phyloP scores from a whole-genome alignment of 2,113 vertebrate species.

The Tichodroma muraria region DNA sequence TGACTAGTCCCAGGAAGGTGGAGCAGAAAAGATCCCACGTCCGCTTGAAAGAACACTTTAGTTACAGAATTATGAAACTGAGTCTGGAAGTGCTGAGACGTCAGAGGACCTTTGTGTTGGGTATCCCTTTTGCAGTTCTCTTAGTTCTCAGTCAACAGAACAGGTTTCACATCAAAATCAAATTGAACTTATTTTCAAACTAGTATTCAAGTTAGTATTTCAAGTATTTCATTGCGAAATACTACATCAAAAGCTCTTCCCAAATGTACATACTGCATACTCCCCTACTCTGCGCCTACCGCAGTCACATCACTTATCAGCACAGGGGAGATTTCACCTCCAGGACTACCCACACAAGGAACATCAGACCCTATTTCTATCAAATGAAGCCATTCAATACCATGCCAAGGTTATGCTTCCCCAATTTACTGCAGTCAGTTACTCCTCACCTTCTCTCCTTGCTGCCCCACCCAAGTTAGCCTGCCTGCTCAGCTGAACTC shows the following conservation, averaged over 20 bases:
- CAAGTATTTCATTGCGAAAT: too few species aligned
- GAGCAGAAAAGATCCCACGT: neutral
- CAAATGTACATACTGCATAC: fast-evolving
- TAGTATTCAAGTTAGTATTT: too few species aligned
- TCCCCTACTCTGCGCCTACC: neutral
- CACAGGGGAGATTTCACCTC: neutral
- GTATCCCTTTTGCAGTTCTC: neutral
- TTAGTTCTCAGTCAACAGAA: neutral
- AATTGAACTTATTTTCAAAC: neutral
- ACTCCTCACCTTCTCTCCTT: neutral
- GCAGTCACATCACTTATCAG: fast-evolving
- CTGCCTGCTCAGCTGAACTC: neutral
- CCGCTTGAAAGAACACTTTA: neutral
- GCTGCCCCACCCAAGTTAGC: neutral
- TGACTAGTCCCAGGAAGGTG: neutral
- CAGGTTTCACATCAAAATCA: neutral
- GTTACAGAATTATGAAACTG: neutral
- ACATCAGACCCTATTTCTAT: neutral
- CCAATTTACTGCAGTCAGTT: neutral
- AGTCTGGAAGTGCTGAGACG: neutral
- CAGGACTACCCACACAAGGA: neutral
- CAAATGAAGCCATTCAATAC: neutral
- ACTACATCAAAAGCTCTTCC: neutral
- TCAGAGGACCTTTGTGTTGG: neutral
- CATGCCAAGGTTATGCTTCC: neutral